A percentile compares a stretch with the other conserved stretches of the same genome.
These are phyloP conservation scores for Pristionchus entomophagus DNA, from an alignment of 2,888 invertebrate genomes.

Conservation along the genomic window DNA sequence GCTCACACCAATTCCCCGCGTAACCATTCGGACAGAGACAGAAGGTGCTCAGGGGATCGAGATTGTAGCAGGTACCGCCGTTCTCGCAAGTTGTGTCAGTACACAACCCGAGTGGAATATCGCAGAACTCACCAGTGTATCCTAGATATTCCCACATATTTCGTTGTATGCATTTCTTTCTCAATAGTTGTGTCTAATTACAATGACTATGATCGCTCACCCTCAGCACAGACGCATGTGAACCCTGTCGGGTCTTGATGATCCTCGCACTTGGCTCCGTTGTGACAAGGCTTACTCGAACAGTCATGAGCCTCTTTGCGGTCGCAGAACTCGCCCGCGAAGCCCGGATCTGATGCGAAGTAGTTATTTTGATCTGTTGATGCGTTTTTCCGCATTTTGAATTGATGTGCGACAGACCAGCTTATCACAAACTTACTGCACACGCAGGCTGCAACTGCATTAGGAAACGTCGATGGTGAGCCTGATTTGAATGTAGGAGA, in stretches of 20 bases:
- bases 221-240: background rate
- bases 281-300: background rate
- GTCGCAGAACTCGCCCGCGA: conserved; percentile 11
- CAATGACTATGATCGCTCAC: background rate
- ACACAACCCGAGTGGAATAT: background rate
- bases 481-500: background rate
- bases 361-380: too few relatives aligned
- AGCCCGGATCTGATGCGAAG: background rate
- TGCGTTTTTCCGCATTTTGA: too few relatives aligned
- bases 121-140: background rate
- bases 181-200: too few relatives aligned
- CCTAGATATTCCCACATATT: too few relatives aligned
- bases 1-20: background rate
- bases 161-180: too few relatives aligned
- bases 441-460: background rate
- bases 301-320: background rate
- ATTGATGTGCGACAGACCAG: too few relatives aligned
- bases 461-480: background rate
- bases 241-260: background rate
- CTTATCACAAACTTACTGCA: background rate
- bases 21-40: background rate
- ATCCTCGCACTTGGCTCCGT: background rate
- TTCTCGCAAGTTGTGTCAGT: background rate
- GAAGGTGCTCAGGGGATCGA: background rate
- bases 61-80: conserved; percentile 1